These are phyloP conservation scores for Ispidina picta DNA, from an alignment of 2,797 vertebrate species.

Conservation along the genomic window DNA sequence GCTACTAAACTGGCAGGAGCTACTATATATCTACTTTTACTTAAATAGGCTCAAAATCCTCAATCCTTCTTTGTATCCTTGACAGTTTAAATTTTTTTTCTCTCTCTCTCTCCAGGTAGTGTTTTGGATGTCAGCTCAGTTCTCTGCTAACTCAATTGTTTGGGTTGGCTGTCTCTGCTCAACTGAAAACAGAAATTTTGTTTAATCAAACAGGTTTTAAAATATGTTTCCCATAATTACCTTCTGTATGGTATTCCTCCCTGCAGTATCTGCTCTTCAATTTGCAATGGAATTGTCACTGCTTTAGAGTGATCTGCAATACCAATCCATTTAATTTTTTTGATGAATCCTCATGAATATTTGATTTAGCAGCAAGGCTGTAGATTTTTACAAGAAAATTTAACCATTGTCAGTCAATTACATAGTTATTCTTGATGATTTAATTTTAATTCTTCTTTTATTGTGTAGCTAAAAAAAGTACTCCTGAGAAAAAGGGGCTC, in stretches of 20 bases:
- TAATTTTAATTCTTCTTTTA: neutral
- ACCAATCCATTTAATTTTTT: constrained; percentile 18
- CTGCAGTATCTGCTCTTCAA: constrained; percentile 2
- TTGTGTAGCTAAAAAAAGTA: neutral
- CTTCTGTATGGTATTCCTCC: neutral
- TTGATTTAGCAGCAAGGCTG: neutral
- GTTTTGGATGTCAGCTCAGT: constrained; percentile 48
- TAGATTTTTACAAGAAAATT: neutral
- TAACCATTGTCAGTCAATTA: neutral
- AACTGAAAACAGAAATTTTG: constrained; percentile 53
- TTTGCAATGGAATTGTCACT: neutral
- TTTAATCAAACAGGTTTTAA: constrained; percentile 51
- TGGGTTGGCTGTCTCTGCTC: constrained; percentile 28
- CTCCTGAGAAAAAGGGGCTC: neutral
- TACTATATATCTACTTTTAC: neutral
- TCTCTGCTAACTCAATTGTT: constrained; percentile 19
- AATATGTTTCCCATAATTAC: constrained; percentile 34
- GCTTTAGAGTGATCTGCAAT: neutral
- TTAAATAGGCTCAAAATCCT: constrained; percentile 16
- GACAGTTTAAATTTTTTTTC: neutral
- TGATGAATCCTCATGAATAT: neutral
- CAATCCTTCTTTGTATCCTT: constrained; percentile 26
- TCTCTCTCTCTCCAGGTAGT: neutral
- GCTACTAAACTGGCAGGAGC: neutral
- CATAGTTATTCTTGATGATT: neutral